A percentile compares a stretch with the other conserved stretches of the same genome.
These are phyloP conservation scores for Epinephelus malabaricus DNA, from an alignment of 2,797 vertebrate species.

Conservation along the genomic window DNA sequence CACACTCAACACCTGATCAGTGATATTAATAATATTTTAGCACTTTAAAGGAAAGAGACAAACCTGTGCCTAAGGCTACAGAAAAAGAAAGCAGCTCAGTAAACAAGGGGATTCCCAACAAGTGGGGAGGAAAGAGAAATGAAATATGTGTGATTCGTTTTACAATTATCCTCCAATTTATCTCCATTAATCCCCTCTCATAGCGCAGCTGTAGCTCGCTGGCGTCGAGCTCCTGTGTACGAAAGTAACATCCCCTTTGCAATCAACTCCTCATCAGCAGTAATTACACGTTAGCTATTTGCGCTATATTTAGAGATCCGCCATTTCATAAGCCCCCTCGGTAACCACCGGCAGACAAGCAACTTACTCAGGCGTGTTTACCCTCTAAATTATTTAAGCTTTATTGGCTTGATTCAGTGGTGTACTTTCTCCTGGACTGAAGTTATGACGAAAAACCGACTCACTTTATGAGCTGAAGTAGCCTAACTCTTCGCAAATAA, in stretches of 20 bases:
- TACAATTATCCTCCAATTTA: constrained; percentile 80
- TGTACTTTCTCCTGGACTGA: constrained; percentile 53
- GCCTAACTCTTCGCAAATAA: constrained; percentile 19
- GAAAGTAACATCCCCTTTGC: constrained; percentile 77
- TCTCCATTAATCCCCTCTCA: constrained; percentile 75
- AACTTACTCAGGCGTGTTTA: constrained; percentile 75
- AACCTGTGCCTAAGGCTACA: constrained; percentile 23
- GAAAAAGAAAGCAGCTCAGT: constrained; percentile 39
- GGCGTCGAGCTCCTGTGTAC: constrained; percentile 49
- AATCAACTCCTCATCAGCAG: constrained; percentile 86
- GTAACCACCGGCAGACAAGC: constrained; percentile 64
- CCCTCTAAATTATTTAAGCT: constrained; percentile 73
- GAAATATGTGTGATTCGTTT: constrained; percentile 77
- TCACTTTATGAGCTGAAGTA: constrained; percentile 37
- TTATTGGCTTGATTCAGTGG: constrained; percentile 64
- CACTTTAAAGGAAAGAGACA: not conserved
- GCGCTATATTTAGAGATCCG: constrained; percentile 83
- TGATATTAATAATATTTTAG: constrained; percentile 10
- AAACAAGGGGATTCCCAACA: constrained; percentile 71
- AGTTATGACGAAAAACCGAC: constrained; percentile 38
- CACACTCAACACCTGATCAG: not conserved
- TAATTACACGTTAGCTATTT: constrained; percentile 84
- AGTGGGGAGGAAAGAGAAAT: constrained; percentile 63
- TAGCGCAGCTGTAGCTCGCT: constrained; percentile 67
- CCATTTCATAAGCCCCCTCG: constrained; percentile 71